Conservation (phyloP, 2,113 vertebrate species). For the Cyprinus carpio region DNA sequence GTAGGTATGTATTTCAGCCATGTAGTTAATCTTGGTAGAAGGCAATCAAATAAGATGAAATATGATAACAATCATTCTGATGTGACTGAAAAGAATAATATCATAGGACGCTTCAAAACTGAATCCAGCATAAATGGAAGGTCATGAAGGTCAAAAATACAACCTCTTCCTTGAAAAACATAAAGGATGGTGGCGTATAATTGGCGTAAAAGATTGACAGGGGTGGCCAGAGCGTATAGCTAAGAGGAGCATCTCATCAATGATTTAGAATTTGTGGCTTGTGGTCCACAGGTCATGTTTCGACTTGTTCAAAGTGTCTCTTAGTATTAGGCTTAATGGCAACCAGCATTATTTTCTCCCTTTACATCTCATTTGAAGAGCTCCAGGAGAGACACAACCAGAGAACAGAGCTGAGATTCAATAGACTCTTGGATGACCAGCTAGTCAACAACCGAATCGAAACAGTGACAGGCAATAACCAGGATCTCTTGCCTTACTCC, state of each 20-base stretch:
- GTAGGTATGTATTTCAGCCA: background rate
- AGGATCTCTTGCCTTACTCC: constrained; percentile 10
- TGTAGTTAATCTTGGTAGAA: constrained; percentile 10
- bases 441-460: background rate
- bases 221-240: constrained; percentile 32
- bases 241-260: constrained; percentile 52
- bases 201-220: constrained; percentile 15
- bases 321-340: constrained; percentile 27
- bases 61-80: constrained; percentile 28
- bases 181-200: constrained; percentile 25
- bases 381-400: constrained; percentile 12
- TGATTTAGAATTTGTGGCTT: constrained; percentile 51
- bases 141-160: constrained; percentile 55
- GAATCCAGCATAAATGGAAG: constrained; percentile 3
- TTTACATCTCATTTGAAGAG: constrained; percentile 19
- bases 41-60: constrained; percentile 35
- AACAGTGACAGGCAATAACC: constrained; percentile 7
- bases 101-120: background rate
- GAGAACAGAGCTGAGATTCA: constrained; percentile 8
- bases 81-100: constrained; percentile 20
- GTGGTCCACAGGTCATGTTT: constrained; percentile 48
- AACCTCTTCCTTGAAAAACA: background rate
- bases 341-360: constrained; percentile 24
- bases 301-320: constrained; percentile 40
- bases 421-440: constrained; percentile 18